Evolutionary conservation across 1,140 invertebrate species (phyloP).

Genomic region (Zaprionus nigranus): DNA sequence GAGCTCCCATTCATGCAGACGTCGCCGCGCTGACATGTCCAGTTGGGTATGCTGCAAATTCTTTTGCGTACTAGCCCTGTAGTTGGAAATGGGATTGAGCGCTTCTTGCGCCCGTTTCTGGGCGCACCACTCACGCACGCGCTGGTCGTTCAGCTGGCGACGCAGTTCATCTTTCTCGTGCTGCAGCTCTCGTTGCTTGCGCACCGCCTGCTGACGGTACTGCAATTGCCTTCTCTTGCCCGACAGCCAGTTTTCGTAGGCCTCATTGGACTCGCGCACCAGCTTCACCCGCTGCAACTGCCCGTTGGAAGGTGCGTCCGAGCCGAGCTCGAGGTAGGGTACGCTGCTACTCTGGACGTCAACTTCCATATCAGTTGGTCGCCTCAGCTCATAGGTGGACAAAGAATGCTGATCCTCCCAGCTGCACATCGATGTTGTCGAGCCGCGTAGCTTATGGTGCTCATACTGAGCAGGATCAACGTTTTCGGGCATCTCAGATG

Average conservation of each 20-base stretch:
- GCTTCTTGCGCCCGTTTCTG: constrained; percentile 33
- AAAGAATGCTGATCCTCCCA: constrained; percentile 55
- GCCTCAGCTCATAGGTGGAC: constrained; percentile 25
- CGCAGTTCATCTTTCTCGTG: constrained; percentile 23
- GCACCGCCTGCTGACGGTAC: constrained; percentile 32
- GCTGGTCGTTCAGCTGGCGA: constrained; percentile 37
- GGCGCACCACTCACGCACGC: constrained; percentile 52
- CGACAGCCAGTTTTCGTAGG: constrained; percentile 67
- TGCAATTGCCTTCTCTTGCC: constrained; percentile 48
- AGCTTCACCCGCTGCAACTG: constrained; percentile 36
- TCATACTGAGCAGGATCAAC: not conserved
- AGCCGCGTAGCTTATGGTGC: constrained; percentile 27
- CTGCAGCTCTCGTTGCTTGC: constrained; percentile 11
- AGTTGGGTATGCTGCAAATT: not conserved
- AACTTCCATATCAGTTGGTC: not conserved
- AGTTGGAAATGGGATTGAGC: not conserved
- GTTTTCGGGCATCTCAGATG: not conserved
- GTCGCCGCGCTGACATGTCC: not conserved
- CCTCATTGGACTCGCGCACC: constrained; percentile 42
- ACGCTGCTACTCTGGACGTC: constrained; percentile 13
- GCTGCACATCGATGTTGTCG: constrained; percentile 66
- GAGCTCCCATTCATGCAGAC: constrained; percentile 52
- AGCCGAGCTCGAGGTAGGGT: constrained; percentile 44
- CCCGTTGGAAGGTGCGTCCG: constrained; percentile 28
- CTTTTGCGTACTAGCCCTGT: not conserved